Conservation (phyloP, 1,140 invertebrate genomes). For the Hormaphis cornu region DNA sequence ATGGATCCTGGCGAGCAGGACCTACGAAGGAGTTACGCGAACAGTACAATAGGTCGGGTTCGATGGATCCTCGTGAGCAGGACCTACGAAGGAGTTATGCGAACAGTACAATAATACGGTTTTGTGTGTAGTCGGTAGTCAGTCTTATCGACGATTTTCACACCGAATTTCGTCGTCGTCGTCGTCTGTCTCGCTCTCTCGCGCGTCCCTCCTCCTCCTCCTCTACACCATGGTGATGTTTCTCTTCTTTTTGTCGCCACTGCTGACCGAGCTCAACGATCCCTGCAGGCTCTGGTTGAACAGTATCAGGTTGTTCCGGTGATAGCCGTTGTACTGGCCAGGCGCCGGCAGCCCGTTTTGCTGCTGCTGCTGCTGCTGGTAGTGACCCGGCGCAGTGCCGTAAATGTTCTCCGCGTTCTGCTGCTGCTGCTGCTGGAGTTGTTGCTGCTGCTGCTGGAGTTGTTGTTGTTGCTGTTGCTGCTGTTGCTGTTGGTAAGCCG, state of each 20-base stretch:
- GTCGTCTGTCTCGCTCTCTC: neutral
- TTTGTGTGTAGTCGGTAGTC: no score
- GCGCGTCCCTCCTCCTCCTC: no score
- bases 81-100: no score
- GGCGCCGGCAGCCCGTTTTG: constrained; percentile 37
- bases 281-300: constrained; percentile 49
- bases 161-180: neutral
- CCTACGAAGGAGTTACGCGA: no score
- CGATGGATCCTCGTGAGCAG: no score
- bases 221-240: constrained; percentile 50
- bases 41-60: no score
- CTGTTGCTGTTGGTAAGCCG: constrained; percentile 40
- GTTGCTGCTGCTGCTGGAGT: constrained; percentile 37
- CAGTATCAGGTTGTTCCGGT: constrained; percentile 41
- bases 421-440: constrained; percentile 34
- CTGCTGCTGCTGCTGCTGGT: constrained; percentile 12
- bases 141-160: constrained; percentile 17
- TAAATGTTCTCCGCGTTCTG: constrained; percentile 41
- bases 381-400: constrained; percentile 38
- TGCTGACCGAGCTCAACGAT: constrained; percentile 48
- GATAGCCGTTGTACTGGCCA: constrained; percentile 43
- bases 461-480: constrained; percentile 34
- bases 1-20: no score
- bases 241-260: constrained; percentile 47
- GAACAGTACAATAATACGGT: no score